Percentiles rank a stretch among this genome's conserved stretches.
Conservation (phyloP, 2,113 vertebrate species). For the Oenanthe melanoleuca region DNA sequence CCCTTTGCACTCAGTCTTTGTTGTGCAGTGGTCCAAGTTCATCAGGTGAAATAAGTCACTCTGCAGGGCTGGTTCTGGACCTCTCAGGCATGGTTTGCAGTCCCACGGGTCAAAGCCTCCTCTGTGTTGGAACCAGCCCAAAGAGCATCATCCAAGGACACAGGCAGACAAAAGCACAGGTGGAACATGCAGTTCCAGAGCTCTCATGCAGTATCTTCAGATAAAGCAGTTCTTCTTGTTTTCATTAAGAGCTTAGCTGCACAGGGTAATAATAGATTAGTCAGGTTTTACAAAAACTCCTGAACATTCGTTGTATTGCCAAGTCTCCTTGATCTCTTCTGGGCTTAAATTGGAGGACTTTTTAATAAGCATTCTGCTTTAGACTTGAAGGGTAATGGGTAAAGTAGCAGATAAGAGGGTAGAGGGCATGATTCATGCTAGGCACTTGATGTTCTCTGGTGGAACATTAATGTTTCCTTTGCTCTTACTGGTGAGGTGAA, state of each 20-base stretch:
- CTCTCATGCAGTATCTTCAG: neutral
- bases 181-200: neutral
- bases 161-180: neutral
- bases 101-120: neutral
- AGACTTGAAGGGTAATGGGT: slow-evolving; percentile 8
- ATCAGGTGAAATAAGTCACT: neutral
- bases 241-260: slow-evolving; percentile 48
- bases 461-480: neutral
- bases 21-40: neutral
- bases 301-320: slow-evolving; percentile 48
- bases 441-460: neutral
- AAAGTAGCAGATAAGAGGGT: neutral
- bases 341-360: slow-evolving; percentile 50
- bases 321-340: slow-evolving; percentile 62
- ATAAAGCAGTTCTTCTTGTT: neutral
- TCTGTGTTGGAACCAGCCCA: neutral
- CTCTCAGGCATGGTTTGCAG: neutral
- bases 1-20: neutral
- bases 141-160: neutral
- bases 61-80: neutral
- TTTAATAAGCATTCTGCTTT: slow-evolving; percentile 55
- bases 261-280: slow-evolving; percentile 59
- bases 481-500: neutral
- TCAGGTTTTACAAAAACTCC: slow-evolving; percentile 59
- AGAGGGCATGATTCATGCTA: neutral